Evolutionary conservation across 2,797 vertebrate genomes (phyloP).

Genomic region (Mastacembelus armatus): DNA sequence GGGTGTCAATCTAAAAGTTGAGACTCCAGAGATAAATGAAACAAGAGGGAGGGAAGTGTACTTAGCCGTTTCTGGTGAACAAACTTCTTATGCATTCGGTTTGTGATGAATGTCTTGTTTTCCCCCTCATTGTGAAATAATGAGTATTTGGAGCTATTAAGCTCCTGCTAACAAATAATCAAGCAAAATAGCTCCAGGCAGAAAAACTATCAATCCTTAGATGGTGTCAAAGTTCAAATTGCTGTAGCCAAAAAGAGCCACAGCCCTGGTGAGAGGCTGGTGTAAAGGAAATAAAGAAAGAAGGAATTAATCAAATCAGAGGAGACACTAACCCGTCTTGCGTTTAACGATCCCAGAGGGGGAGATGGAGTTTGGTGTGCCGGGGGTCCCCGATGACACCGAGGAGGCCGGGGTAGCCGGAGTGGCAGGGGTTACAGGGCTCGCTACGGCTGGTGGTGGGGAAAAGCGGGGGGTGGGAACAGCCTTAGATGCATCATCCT

Average conservation of each 20-base stretch:
- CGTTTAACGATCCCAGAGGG: conserved; percentile 84
- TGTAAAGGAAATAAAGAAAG: no score
- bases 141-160: conserved; percentile 60
- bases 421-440: conserved; percentile 56
- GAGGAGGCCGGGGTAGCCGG: conserved; percentile 61
- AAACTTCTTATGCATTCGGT: conserved; percentile 29
- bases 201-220: conserved; percentile 33
- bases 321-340: conserved; percentile 83
- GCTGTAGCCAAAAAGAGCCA: conserved; percentile 2
- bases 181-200: conserved; percentile 43
- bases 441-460: conserved; percentile 50
- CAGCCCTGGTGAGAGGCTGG: neutral
- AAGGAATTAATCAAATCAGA: neutral
- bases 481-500: conserved; percentile 59
- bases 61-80: conserved; percentile 1
- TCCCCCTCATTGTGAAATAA: conserved; percentile 49
- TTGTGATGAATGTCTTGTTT: conserved; percentile 56
- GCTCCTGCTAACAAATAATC: conserved; percentile 65
- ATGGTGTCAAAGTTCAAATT: conserved; percentile 58
- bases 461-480: conserved; percentile 63
- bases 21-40: conserved; percentile 25
- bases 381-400: conserved; percentile 62
- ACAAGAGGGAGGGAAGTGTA: neutral
- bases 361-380: conserved; percentile 73
- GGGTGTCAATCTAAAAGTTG: conserved; percentile 23